Evolutionary conservation across 2,888 invertebrate genomes (phyloP).

Genomic region (Epirrita christyi): DNA sequence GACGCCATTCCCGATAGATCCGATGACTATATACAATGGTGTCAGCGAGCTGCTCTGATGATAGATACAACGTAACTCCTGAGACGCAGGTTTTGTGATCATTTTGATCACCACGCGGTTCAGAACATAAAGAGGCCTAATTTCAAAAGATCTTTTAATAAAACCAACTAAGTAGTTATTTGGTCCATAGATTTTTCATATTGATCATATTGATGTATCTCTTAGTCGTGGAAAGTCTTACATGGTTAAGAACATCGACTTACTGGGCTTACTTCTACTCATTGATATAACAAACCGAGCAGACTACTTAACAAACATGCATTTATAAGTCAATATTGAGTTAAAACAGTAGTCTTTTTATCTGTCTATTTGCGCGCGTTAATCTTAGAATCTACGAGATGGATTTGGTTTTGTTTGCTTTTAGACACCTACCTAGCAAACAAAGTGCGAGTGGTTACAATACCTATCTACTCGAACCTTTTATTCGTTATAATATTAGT

Average conservation of each 20-base stretch:
- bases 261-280: slow-evolving; percentile 3
- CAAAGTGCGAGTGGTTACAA: not conserved
- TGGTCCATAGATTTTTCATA: not conserved
- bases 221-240: not conserved
- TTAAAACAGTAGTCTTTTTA: slow-evolving; percentile 19
- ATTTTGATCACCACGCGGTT: too few species aligned
- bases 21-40: too few species aligned
- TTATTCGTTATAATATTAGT: too few species aligned
- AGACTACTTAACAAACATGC: not conserved
- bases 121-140: too few species aligned
- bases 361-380: slow-evolving; percentile 10
- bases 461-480: too few species aligned
- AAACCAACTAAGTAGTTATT: too few species aligned
- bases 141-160: too few species aligned
- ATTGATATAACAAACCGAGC: too few species aligned
- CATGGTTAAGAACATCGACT: slow-evolving; percentile 2
- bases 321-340: slow-evolving; percentile 17
- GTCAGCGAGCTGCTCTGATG: too few species aligned
- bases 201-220: not conserved
- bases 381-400: slow-evolving; percentile 14
- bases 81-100: too few species aligned
- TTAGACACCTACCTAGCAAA: slow-evolving; percentile 13
- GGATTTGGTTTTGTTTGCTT: slow-evolving; percentile 8
- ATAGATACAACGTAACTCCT: too few species aligned
- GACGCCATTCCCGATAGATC: too few species aligned